Evolutionary conservation across 2,888 invertebrate species (phyloP), one percentile per base, ranked within the genome.

Genomic region (Eupithecia abbreviata): DNA sequence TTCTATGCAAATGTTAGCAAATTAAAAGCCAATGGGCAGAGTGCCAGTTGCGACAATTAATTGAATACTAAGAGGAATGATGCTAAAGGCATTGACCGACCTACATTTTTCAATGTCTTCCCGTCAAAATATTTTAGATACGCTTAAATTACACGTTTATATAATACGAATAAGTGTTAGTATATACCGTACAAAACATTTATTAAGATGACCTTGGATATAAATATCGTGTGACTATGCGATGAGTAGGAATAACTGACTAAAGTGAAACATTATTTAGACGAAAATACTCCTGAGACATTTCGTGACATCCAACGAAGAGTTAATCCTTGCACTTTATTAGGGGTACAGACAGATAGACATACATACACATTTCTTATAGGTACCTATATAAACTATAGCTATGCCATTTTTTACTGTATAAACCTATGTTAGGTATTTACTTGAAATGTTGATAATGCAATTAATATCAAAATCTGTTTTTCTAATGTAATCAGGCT

Each of bases 1-100:
- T 75, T 77, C 79, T 68, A 83, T 83, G 76, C 78, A 81, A 83
- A 86, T 82, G 83, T 72, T 82, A 73, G 82, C 84, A 86, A 87
- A 90, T 90, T 85, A 85, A 82, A 84, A 86, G 83, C 82, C 82
- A 84, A 86, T 86, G 89, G 92, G 92, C 90, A 84, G 55, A 45
- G 80, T 84, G 89, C 90, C 91, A 92, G 89, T 87, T 84, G 83
- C 80, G 79, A 84, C 85, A 88, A 89, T 89, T 89, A 89, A 89
- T 88, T 83, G 82, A 81, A 84, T 74, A 80, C 80, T 83, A 81
- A 83, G 80, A 85, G 81, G 72, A 79, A 82, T 84, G 71, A 82
- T 84, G 78, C 75, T 74, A 82, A 84, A 85, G 91, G 81, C 88
- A 87, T 83, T 86, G 89, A 89, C 88, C 88, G 86, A 83, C 83